Base-by-base conservation (phyloP, 2,113 vertebrate genomes). In the Balaeniceps rex region DNA sequence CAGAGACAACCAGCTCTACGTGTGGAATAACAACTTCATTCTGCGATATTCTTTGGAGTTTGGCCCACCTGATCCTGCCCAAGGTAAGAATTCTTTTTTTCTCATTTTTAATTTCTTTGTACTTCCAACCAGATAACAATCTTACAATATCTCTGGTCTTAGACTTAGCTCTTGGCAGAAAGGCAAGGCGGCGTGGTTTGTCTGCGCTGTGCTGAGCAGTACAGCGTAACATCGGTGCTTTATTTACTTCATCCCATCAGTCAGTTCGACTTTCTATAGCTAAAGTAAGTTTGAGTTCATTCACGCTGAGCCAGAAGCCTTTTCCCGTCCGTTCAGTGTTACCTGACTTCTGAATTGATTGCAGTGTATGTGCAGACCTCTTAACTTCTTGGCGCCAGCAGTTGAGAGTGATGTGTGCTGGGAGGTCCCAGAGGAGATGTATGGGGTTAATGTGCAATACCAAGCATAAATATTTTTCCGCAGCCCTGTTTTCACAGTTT, bases 11-110 rank as follows among this genome's bases (percentile, higher is more conserved):
- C 99, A 99, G 88, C 98, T 99, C 9, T 99, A 99, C 14, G 99
- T 99, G 80, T 99, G 99, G 99, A 99, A 99, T 98, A 99, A 99
- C 98, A 99, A 99, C 98, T 99, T 99, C 98, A 99, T 99, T 96
- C 99, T 99, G 97, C 98, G 99, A 87, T 99, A 99, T 82, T 99
- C 99, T 93, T 98, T 99, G 98, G 99, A 99, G 94, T 99, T 99
- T 74, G 99, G 99, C 92, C 99, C 99, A 46, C 99, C 99, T 40
- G 99, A 99, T 97, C 99, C 99, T 96, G 99, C 99, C 93, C 99
- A 99, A 98, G 99, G 99, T 99, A 99, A 99, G 98, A 78, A 29
- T 51, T 92, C 29, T 40, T 0, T 3, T 71, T 94, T 74, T 85
- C 52, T 69, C 9, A 7, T 84, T 75, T 79, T 77, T 64, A 19